Conservation (phyloP, 2,888 invertebrate genomes). For the Andrena bicolor region DNA sequence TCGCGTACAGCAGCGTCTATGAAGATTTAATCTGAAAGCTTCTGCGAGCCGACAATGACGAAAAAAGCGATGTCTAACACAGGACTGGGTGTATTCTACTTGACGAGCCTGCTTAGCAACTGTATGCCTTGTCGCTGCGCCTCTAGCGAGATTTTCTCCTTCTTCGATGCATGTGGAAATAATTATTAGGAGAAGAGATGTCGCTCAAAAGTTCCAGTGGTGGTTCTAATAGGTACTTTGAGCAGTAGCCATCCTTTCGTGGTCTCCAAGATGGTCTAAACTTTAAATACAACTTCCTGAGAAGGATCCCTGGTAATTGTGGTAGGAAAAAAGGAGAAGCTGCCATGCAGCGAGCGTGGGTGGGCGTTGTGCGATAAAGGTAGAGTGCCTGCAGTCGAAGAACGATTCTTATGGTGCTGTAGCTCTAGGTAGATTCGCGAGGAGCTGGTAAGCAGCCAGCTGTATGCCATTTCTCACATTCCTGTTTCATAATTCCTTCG, state of each 20-base stretch:
- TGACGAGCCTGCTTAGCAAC: neutral
- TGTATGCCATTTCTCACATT: constrained; percentile 61
- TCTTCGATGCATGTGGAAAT: neutral
- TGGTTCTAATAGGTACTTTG: neutral
- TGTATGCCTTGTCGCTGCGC: neutral
- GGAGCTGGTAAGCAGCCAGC: constrained; percentile 55
- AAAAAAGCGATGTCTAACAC: neutral
- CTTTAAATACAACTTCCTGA: neutral
- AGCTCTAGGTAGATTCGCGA: constrained; percentile 31
- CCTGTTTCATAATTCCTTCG: constrained; percentile 65
- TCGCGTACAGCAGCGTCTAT: neutral
- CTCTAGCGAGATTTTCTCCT: neutral
- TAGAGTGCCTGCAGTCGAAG: constrained; percentile 31
- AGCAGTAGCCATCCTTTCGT: neutral
- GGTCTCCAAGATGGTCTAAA: constrained; percentile 7
- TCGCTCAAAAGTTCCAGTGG: neutral
- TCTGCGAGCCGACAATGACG: neutral
- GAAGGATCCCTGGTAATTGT: constrained; percentile 10
- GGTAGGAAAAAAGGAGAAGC: constrained; percentile 1
- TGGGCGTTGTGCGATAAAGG: constrained; percentile 40
- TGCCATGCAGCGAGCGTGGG: constrained; percentile 15
- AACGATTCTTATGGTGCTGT: constrained; percentile 52
- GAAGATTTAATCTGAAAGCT: neutral
- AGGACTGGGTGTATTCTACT: neutral
- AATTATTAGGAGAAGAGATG: neutral